Evolutionary conservation across 2,888 invertebrate genomes (phyloP).

Genomic region (Morinoia aosen): DNA sequence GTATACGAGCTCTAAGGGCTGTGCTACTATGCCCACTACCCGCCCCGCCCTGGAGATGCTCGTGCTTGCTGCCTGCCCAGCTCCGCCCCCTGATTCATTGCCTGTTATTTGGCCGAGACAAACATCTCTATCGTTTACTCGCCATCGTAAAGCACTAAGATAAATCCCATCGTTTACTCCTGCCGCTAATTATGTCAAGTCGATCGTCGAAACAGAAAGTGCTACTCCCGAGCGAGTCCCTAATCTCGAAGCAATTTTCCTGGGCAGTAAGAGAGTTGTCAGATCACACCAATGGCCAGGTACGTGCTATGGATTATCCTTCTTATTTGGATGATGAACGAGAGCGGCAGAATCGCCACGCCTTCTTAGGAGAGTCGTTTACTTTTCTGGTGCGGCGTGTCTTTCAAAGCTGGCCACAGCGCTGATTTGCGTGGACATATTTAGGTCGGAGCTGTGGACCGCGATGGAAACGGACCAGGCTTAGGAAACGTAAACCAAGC

Average conservation of each 20-base stretch:
- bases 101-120: conserved; percentile 26
- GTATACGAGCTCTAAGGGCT: conserved; percentile 14
- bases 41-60: background rate
- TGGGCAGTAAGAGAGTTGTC: conserved; percentile 41
- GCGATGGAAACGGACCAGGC: background rate
- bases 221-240: conserved; percentile 39
- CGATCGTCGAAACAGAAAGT: conserved; percentile 52
- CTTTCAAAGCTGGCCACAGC: background rate
- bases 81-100: conserved; percentile 50
- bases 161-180: conserved; percentile 48
- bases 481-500: background rate
- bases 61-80: conserved; percentile 33
- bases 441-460: background rate
- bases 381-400: conserved; percentile 14
- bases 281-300: conserved; percentile 39
- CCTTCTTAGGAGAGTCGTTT: conserved; percentile 48
- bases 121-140: conserved; percentile 47
- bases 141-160: conserved; percentile 44
- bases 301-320: conserved; percentile 33
- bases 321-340: conserved; percentile 46
- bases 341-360: background rate
- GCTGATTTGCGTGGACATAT: conserved; percentile 25
- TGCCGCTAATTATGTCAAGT: conserved; percentile 42
- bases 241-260: conserved; percentile 19
- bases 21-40: conserved; percentile 34